Base-by-base conservation (phyloP, 1,140 invertebrate species). In the Orius insidiosus region DNA sequence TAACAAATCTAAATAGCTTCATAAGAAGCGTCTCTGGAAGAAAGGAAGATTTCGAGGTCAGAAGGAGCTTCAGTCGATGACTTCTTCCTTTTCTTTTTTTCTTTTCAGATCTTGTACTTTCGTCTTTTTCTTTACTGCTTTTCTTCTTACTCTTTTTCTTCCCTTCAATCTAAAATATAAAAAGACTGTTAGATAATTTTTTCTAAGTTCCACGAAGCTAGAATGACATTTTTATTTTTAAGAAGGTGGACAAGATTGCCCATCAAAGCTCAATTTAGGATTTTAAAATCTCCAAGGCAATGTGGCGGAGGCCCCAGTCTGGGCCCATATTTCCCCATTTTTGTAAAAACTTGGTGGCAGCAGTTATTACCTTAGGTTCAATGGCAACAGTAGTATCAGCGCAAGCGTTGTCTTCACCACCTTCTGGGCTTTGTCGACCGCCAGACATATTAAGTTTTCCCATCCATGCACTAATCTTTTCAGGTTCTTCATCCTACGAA, bases 401-500 rank as follows among this genome's bases (percentile, higher is more conserved):
- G 5, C 56, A 59, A 49, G 63, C 64, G 0, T 62, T 59, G 55
- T 75, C 73, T 57, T 74, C 71, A 10, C 71, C 72, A 38, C 71
- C 73, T 58, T 75, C 72, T 0, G 72, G 72, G 55, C 71, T 74
- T 47, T 70, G 61, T 18, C 41, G 19, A 34, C 39, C 58, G 66
- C 68, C 73, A 52, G 69, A 72, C 1, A 68, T 68, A 58, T 70
- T 68, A 2, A 59, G 55, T 18, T 61, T 60, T 19, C 40, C 48
- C 10, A 72, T 59, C 71, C 71, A 75, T 33, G 58, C 67, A 50
- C 72, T 69, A 45, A 71, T 68, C 1, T 64, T 63, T 34, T 72
- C 70, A 15, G 31, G 30, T 68, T 67, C 6, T 62, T 65, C 39
- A 65, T 24, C 24, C 24, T 24, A 7, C 3, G 24, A 24, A 4